phyloP scores from a whole-genome alignment of 2,888 invertebrate genomes.

The Synanthedon vespiformis region DNA sequence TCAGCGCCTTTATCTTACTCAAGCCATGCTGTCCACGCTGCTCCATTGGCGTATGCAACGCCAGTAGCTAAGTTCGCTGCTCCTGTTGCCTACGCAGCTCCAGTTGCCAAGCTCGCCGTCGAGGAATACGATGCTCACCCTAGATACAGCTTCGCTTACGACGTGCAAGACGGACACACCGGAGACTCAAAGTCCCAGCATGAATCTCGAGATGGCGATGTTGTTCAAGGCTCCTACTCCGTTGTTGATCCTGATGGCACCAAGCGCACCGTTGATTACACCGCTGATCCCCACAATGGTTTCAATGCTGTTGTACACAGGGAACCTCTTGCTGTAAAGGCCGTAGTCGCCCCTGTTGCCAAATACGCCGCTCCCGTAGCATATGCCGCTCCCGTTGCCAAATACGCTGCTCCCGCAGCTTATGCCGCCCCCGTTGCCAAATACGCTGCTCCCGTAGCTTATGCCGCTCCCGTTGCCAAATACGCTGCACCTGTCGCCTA shows the following conservation, averaged over 20 bases:
- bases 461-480: slow-evolving; percentile 10
- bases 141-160: slow-evolving; percentile 54
- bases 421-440: slow-evolving; percentile 19
- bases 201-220: slow-evolving; percentile 60
- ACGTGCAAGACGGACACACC: slow-evolving; percentile 58
- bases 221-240: slow-evolving; percentile 63
- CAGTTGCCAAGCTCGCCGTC: slow-evolving; percentile 11
- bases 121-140: slow-evolving; percentile 35
- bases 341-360: slow-evolving; percentile 14
- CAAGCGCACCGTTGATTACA: slow-evolving; percentile 63
- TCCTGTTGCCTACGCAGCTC: slow-evolving; percentile 9
- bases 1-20: slow-evolving; percentile 7
- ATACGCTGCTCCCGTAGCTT: slow-evolving; percentile 19
- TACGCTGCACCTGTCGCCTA: slow-evolving; percentile 16
- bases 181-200: slow-evolving; percentile 62
- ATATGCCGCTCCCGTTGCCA: slow-evolving; percentile 10
- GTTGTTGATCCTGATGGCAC: slow-evolving; percentile 59
- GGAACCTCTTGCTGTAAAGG: slow-evolving; percentile 44
- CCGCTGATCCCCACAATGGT: slow-evolving; percentile 59
- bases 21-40: slow-evolving; percentile 15
- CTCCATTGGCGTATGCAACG: slow-evolving; percentile 44
- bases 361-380: slow-evolving; percentile 17
- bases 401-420: slow-evolving; percentile 10
- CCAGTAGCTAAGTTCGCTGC: slow-evolving; percentile 29
- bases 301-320: slow-evolving; percentile 65